Evolutionary conservation across 2,113 vertebrate genomes (phyloP), one percentile per base, ranked within the genome.

Genomic region (Hypomesus transpacificus): DNA sequence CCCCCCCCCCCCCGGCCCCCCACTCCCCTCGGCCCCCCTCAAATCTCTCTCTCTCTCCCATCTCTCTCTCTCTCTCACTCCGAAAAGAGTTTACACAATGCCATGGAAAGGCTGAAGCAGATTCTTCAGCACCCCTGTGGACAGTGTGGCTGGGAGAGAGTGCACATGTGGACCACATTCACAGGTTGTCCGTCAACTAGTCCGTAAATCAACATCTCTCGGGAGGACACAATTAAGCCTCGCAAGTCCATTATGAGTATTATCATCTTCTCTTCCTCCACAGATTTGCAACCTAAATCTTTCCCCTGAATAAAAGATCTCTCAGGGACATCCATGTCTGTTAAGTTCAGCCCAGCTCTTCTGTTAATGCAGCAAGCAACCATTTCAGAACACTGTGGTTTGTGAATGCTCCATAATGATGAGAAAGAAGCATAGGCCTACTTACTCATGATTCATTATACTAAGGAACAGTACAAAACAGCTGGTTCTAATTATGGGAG

Each of bases 101-200:
- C 81, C 66, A 69, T 78, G 77, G 75, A 64, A 85, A 56, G 78
- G 80, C 80, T 83, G 82, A 82, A 80, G 85, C 82, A 81, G 88
- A 90, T 89, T 90, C 91, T 87, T 82, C 73, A 70, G 86, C 83
- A 82, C 87, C 91, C 91, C 91, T 81, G 85, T 60, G 75, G 90
- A 84, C 73, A 69, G 34, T n/a, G 52, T 50, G 61, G 70, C 68
- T 76, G 80, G 78, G 82, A 80, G 82, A 80, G 76, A 69, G 74
- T 70, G 75, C 85, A 87, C 87, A 91, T 89, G 87, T 86, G 90
- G 84, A 87, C 85, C 86, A 86, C 86, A 83, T 88, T 89, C 87
- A 86, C 78, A 84, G 81, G 80, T 84, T 79, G 82, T 85, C 87
- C 24, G 78, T 82, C 85, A 79, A 85, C 74, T 67, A 69, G 68